Base-by-base conservation (phyloP, 2,888 invertebrate genomes). In the Yponomeuta plumbellus region DNA sequence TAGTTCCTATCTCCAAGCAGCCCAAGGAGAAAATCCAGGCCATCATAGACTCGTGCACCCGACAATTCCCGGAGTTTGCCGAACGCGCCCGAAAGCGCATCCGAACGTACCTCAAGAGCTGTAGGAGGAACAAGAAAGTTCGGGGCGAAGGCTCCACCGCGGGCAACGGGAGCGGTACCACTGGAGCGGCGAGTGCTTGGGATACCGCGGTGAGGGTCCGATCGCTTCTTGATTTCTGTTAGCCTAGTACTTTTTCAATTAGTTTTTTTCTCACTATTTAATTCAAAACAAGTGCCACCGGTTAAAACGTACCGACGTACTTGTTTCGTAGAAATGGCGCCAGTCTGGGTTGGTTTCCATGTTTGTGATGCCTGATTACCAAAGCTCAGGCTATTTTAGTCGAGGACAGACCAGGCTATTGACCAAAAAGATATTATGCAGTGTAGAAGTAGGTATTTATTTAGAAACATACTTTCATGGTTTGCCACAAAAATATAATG, bases 11-110 rank as follows among this genome's bases (percentile, higher is more conserved):
- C 79, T 98, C 98, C 66, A 98, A 98, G 82, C 98, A 98, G 88
- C 98, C 98, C 11, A 98, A 98, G 83, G 98, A 98, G 84, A 98
- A 98, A 92, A 97, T 98, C 73, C 98, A 98, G 81, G 98, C 98
- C 22, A 98, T 98, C 81, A 97, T 98, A 71, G 98, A 98, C 84
- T 98, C 98, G 22, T 98, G 98, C 90, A 97, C 98, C 70, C 93
- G 98, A 75, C 98, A 98, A 91, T 98, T 98, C 82, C 98, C 98
- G 68, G 98, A 98, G 88, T 98, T 98, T 80, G 97, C 97, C 68
- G 98, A 98, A 82, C 94, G 98, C 68, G 97, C 98, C 68, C 94
- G 98, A 73, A 98, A 98, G 89, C 92, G 98, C 71, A 98, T 98
- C 81, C 92, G 98, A 73, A 98, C 98, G 67, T 98, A 98, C 86